Evolutionary conservation across 1,140 invertebrate genomes (phyloP).

Genomic region (Charaxes varanes): DNA sequence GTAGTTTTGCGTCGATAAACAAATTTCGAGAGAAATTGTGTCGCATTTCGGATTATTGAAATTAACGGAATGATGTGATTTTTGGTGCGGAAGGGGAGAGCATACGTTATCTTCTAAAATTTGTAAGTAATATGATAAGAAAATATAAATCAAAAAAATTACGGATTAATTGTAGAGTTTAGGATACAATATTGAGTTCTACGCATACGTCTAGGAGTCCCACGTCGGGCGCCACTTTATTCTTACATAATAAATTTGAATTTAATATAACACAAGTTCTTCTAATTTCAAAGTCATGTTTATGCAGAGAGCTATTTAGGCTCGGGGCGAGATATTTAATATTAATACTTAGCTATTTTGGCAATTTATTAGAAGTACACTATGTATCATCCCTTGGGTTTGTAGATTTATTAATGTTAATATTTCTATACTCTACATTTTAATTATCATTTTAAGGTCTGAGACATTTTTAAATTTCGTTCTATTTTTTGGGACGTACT

Average conservation of each 20-base stretch:
- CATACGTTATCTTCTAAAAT: slow-evolving; percentile 11
- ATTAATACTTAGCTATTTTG: slow-evolving; percentile 15
- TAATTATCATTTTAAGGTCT: too few species aligned
- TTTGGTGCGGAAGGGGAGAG: background rate
- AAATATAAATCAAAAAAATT: background rate
- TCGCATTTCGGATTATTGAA: slow-evolving; percentile 10
- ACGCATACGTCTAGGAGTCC: background rate
- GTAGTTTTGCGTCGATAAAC: slow-evolving; percentile 6
- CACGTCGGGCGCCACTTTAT: slow-evolving; percentile 33
- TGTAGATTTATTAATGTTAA: too few species aligned
- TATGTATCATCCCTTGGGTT: slow-evolving; percentile 20
- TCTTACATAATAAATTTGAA: slow-evolving; percentile 7
- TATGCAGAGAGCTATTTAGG: background rate
- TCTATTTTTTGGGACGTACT: too few species aligned
- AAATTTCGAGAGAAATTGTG: slow-evolving; percentile 1
- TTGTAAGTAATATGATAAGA: slow-evolving; percentile 7
- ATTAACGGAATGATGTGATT: slow-evolving; percentile 10
- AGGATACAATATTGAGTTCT: background rate
- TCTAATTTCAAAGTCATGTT: slow-evolving; percentile 3
- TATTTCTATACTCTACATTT: too few species aligned
- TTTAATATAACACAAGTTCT: background rate
- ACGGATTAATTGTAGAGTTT: background rate
- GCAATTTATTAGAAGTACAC: slow-evolving; percentile 19
- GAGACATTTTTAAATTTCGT: too few species aligned
- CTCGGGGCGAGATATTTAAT: slow-evolving; percentile 6